Base-by-base conservation (phyloP, 2,797 vertebrate genomes). In the Ciconia nigra region DNA sequence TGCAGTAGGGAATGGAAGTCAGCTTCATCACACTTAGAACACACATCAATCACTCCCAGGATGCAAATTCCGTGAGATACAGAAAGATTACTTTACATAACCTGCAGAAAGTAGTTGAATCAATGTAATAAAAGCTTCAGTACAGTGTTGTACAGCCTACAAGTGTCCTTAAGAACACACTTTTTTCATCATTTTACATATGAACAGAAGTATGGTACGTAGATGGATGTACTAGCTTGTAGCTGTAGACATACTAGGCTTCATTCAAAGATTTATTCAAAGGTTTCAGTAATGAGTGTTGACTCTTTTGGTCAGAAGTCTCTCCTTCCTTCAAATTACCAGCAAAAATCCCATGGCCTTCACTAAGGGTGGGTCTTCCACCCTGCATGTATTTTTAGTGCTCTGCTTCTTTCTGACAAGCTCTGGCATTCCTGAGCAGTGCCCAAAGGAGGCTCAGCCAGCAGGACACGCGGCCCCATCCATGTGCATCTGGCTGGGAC, bases 31-130 rank as follows among this genome's bases (percentile, higher is more conserved):
- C 76, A 54, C 54, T 58, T 41, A 37, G 71, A 39, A 39, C 37
- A 39, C 37, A 39, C 37, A 98, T 95, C 96, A 96, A 97, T 97
- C 96, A 96, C 57, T 95, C 89, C 93, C 88, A 93, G 97, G 92
- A 98, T 98, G 98, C 93, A 98, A 97, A 98, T 97, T 97, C 77
- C 41, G 2, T 61, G 57, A 96, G 92, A 93, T 96, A 94, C 82
- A 90, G 78, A 95, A 82, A 96, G 77, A 97, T 97, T 88, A 62
- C 79, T 94, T 94, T 94, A 86, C 87, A 96, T 97, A 89, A 93
- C 80, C 91, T 91, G 65, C 67, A 51, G 97, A 95, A 97, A 93
- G 73, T 77, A 91, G 86, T 96, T 88, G 95, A 91, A 97, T 97
- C 81, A 26, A 46, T 88, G 69, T 77, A 94, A 92, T 94, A 94